These are phyloP conservation scores for Stictonetta naevosa DNA, from an alignment of 2,113 vertebrate species.

Conservation along the genomic window DNA sequence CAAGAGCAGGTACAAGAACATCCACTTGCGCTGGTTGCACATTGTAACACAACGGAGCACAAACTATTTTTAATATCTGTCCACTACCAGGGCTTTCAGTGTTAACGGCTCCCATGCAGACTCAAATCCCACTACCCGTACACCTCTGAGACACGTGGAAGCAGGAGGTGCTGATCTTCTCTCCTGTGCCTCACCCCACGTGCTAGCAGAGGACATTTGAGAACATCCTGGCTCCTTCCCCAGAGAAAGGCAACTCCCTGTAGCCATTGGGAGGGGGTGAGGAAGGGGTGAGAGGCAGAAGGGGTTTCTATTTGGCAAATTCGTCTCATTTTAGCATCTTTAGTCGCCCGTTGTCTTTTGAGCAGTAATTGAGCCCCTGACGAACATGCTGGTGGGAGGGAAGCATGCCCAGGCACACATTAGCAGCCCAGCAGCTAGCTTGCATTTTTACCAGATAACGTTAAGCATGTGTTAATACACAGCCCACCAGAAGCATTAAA, in stretches of 20 bases:
- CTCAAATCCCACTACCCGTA: neutral
- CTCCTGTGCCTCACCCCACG: neutral
- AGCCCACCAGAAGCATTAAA: slow-evolving; percentile 38
- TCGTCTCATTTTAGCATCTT: slow-evolving; percentile 4
- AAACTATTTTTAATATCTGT: neutral
- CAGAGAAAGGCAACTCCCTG: neutral
- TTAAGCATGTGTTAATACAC: slow-evolving; percentile 24
- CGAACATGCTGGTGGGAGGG: slow-evolving; percentile 30
- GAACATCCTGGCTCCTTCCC: neutral
- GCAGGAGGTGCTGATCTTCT: neutral
- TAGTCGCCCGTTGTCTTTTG: neutral
- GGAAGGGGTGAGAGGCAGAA: neutral
- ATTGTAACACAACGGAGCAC: neutral
- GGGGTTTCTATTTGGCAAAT: neutral
- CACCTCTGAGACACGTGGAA: neutral
- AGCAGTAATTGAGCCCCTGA: neutral
- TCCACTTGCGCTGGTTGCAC: neutral
- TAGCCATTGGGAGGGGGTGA: accelerated
- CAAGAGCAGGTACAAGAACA: neutral
- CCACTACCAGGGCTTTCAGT: neutral
- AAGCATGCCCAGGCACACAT: slow-evolving; percentile 28
- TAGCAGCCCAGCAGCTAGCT: slow-evolving; percentile 10
- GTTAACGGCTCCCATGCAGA: neutral
- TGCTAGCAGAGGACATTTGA: neutral
- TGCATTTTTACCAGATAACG: slow-evolving; percentile 21